A percentile compares a stretch with the other conserved stretches of the same genome.
phyloP scores from a whole-genome alignment of 2,113 vertebrate species.

The Upupa epops region DNA sequence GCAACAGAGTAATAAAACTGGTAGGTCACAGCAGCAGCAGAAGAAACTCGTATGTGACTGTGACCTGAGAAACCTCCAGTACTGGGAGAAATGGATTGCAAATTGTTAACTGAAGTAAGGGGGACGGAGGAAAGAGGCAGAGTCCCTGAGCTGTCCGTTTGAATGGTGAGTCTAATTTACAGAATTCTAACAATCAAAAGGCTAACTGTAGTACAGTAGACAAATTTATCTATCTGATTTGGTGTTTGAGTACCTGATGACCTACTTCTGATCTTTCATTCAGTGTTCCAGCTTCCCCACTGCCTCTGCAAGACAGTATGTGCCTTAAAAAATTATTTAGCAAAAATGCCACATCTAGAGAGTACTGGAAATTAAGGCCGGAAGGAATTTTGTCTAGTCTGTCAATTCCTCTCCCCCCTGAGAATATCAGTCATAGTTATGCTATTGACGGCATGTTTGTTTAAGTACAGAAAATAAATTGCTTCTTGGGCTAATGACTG shows the following conservation, averaged over 20 bases:
- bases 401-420: not conserved
- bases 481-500: not conserved
- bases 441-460: not conserved
- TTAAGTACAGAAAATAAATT: not conserved
- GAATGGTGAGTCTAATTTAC: slow-evolving; percentile 67
- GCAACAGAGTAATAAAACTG: slow-evolving; percentile 79
- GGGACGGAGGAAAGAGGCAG: slow-evolving; percentile 29
- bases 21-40: slow-evolving; percentile 77
- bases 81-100: slow-evolving; percentile 60
- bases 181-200: slow-evolving; percentile 42
- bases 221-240: not conserved
- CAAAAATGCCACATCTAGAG: not conserved
- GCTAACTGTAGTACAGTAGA: not conserved
- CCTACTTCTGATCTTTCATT: not conserved
- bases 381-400: not conserved
- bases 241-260: not conserved
- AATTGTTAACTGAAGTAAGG: slow-evolving; percentile 51
- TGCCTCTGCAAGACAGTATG: not conserved
- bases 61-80: slow-evolving; percentile 57
- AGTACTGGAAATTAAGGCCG: not conserved
- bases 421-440: not conserved
- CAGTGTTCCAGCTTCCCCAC: not conserved
- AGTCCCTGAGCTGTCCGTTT: slow-evolving; percentile 43
- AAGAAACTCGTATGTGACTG: slow-evolving; percentile 67
- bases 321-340: not conserved